Percentiles rank a stretch among this genome's conserved stretches.
Evolutionary conservation across 2,113 vertebrate genomes (phyloP).

Genomic region (Salvelinus alpinus): DNA sequence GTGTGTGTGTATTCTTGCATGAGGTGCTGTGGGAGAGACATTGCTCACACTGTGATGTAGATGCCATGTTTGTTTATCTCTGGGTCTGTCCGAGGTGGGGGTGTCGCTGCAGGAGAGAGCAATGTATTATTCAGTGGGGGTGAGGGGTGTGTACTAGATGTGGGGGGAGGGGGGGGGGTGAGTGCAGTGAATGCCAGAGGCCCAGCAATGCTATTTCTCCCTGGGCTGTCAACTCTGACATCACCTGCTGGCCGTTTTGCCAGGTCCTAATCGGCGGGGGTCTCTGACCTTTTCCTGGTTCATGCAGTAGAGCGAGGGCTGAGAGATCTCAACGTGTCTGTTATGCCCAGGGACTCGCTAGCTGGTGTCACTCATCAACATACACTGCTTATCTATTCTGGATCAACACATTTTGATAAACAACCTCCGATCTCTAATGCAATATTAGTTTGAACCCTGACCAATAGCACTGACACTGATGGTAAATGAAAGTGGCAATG

Average conservation of each 20-base stretch:
- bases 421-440: neutral
- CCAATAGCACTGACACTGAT: neutral
- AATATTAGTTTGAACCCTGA: neutral
- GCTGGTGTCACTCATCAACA: constrained; percentile 31
- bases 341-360: constrained; percentile 41
- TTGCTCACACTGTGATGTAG: constrained; percentile 33
- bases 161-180: constrained; percentile 5
- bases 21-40: constrained; percentile 41
- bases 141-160: constrained; percentile 30
- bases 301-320: constrained; percentile 8
- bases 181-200: constrained; percentile 65
- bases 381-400: neutral
- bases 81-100: constrained; percentile 12
- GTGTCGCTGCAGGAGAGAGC: constrained; percentile 50
- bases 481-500: neutral
- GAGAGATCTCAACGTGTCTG: constrained; percentile 2
- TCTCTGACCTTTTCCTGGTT: constrained; percentile 53
- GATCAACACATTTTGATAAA: neutral
- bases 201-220: constrained; percentile 46
- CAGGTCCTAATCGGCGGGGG: constrained; percentile 40
- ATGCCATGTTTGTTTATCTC: constrained; percentile 46
- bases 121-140: constrained; percentile 69
- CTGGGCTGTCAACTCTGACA: constrained; percentile 54
- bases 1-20: constrained; percentile 38
- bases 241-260: constrained; percentile 41